Base-by-base conservation (phyloP, 2,113 vertebrate species). In the Campylomormyrus numenius region DNA sequence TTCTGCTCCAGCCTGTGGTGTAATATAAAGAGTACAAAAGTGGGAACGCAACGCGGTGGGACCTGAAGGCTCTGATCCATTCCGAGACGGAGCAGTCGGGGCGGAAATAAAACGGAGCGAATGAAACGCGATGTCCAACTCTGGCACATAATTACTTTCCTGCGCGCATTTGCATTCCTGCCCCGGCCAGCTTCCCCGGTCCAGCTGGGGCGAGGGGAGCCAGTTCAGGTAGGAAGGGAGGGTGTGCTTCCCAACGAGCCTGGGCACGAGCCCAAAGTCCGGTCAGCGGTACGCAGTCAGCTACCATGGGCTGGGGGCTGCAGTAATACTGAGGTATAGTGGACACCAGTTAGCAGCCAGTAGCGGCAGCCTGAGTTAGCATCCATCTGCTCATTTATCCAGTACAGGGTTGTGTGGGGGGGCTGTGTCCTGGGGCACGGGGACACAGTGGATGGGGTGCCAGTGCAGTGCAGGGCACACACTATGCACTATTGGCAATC, bases 101-200 rank as follows among this genome's bases (percentile, higher is more conserved):
- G 50, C 17, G 27, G 27, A 39, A 53, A 53, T 35, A 87, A 56
- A 35, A 31, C 49, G 1, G 85, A 53, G 85, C 13, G 48, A 42
- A 87, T 56, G 50, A 87, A 87, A 87, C 4, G 49, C 50, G 13
- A 56, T 19, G 85, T 87, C 49, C 85, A 87, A 53, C 42, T 87
- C 50, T 19, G 49, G 13, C 49, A 53, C 85, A 87, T 53, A 35
- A 87, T 87, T 53, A 87, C 85, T 56, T 87, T 87, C 17, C 85
- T 87, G 1, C 2, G 2, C 48, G 9, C 48, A 53, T 56, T 87
- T 35, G 49, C 85, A 53, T 87, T 87, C 50, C 50, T 21, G 50
- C 49, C 85, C 62, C 27, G 17, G 49, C 15, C 31, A 35, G 85
- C 27, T 53, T 85, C 13, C 49, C 10, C 48, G 1, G 83, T 85